phyloP scores from a whole-genome alignment of 2,113 vertebrate genomes.

The Halichoerus grypus region DNA sequence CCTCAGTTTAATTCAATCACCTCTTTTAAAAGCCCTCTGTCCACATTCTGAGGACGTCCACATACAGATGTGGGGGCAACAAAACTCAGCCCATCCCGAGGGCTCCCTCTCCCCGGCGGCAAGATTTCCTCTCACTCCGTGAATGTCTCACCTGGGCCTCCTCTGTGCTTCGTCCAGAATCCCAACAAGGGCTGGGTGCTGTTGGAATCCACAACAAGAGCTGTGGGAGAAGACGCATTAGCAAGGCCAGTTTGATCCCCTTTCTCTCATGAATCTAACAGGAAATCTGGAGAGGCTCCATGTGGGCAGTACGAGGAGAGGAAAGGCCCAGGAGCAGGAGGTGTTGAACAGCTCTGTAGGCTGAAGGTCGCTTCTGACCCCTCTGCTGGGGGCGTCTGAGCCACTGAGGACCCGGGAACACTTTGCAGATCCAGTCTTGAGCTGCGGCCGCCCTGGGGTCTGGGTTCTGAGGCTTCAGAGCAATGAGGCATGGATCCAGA shows the following conservation, averaged over 20 bases:
- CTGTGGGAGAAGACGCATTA: neutral
- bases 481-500: neutral
- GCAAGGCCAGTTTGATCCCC: neutral
- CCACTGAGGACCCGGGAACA: neutral
- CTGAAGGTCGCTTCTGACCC: neutral
- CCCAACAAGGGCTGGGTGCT: neutral
- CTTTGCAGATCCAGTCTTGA: neutral
- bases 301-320: neutral
- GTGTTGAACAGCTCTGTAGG: neutral
- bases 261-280: neutral
- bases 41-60: neutral
- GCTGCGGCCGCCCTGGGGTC: neutral
- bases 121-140: neutral
- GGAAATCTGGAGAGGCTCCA: neutral
- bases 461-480: constrained; percentile 10
- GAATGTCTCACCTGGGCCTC: neutral
- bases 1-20: neutral
- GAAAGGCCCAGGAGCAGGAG: neutral
- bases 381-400: neutral
- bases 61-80: neutral
- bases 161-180: neutral
- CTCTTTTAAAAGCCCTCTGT: neutral
- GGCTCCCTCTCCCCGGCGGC: accelerated
- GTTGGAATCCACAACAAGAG: neutral
- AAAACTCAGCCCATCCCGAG: neutral